phyloP scores from a whole-genome alignment of 2,888 invertebrate species.

The Caenorhabditis sp. region DNA sequence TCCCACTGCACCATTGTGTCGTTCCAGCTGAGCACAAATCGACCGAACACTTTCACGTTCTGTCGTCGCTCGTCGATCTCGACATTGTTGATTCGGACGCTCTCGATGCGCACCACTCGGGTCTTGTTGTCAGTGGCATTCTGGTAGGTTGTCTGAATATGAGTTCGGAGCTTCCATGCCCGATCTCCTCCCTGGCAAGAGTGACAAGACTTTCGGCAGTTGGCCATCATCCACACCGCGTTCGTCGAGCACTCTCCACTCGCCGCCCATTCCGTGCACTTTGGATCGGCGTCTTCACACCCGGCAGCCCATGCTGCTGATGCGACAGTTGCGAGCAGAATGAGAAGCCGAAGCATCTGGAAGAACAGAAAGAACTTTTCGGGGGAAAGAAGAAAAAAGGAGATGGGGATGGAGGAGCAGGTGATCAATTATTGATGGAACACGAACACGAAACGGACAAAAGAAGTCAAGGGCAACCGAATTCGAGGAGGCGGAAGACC shows the following conservation, averaged over 20 bases:
- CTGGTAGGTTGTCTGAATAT: conserved; percentile 78
- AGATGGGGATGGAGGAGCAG: too few species aligned
- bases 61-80: conserved; percentile 81
- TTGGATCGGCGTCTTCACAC: conserved; percentile 82
- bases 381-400: neutral
- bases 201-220: conserved; percentile 82
- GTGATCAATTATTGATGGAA: conserved; percentile 44
- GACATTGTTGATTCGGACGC: conserved; percentile 80
- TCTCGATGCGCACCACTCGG: conserved; percentile 78
- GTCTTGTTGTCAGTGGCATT: conserved; percentile 73
- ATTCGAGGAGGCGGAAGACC: conserved; percentile 42
- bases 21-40: conserved; percentile 83
- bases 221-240: conserved; percentile 83
- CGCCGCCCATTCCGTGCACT: conserved; percentile 82
- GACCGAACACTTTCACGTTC: conserved; percentile 79
- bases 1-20: conserved; percentile 82
- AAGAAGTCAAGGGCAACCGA: conserved; percentile 47
- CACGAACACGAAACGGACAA: conserved; percentile 30
- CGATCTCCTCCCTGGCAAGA: conserved; percentile 83
- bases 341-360: conserved; percentile 65
- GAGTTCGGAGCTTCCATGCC: conserved; percentile 81
- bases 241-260: conserved; percentile 83
- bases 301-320: conserved; percentile 48
- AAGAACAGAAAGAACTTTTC: conserved; percentile 11
- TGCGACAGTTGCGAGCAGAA: conserved; percentile 44